phyloP scores from a whole-genome alignment of 2,888 invertebrate genomes.

The Cantharis nigra region DNA sequence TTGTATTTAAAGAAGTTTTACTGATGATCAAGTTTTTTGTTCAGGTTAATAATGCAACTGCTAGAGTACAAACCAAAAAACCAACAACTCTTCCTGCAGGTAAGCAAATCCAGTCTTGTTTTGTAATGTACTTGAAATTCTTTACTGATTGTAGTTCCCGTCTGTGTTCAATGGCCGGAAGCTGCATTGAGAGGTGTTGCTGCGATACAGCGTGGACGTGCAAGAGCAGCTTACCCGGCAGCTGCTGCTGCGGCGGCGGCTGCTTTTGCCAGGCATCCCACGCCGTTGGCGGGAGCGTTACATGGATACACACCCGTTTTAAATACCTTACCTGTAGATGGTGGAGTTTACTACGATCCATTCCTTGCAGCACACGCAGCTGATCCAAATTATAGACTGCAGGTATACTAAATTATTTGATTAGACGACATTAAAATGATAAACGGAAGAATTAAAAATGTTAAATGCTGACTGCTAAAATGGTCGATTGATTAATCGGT shows the following conservation, averaged over 20 bases:
- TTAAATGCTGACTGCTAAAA: background rate
- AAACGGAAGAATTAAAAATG: background rate
- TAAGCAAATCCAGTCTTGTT: constrained; percentile 59
- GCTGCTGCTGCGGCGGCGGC: constrained; percentile 77
- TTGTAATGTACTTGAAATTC: background rate
- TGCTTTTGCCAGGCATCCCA: constrained; percentile 68
- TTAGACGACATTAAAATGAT: background rate
- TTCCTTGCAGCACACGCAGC: constrained; percentile 82
- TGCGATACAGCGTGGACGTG: constrained; percentile 79
- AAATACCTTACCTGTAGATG: constrained; percentile 56
- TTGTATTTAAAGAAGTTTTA: constrained; percentile 17
- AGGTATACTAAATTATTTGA: constrained; percentile 65
- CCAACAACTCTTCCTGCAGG: constrained; percentile 89
- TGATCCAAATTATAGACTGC: constrained; percentile 88
- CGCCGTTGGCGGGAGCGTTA: constrained; percentile 73
- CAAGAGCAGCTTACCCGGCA: constrained; percentile 67
- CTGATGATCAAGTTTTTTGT: constrained; percentile 47
- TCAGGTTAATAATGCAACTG: constrained; percentile 99
- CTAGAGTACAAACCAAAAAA: constrained; percentile 99
- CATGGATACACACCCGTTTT: constrained; percentile 82
- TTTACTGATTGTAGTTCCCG: constrained; percentile 67
- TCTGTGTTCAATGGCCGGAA: constrained; percentile 92
- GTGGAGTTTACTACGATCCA: constrained; percentile 94
- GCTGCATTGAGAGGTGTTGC: constrained; percentile 84
- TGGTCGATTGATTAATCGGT: background rate